Evolutionary conservation across 2,113 vertebrate genomes (phyloP).

Genomic region (Podarcis raffonei): DNA sequence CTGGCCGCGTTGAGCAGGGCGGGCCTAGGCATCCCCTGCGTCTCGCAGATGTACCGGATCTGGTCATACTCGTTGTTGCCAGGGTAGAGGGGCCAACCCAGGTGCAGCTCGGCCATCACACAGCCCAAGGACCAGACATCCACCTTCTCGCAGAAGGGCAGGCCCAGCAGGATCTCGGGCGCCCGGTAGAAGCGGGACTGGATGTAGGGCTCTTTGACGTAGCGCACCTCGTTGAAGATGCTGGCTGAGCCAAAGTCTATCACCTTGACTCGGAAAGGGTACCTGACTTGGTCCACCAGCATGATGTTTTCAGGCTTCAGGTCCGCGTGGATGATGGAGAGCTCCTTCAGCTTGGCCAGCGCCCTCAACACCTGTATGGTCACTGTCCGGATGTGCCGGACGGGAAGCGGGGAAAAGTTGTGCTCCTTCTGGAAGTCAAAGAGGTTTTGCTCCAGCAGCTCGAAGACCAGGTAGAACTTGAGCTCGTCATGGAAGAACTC

Average conservation of each 20-base stretch:
- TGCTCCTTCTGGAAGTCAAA: constrained; percentile 78
- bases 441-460: constrained; percentile 81
- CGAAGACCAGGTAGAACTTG: constrained; percentile 78
- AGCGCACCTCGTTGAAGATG: constrained; percentile 73
- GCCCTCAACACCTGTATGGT: constrained; percentile 74
- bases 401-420: constrained; percentile 70
- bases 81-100: constrained; percentile 81
- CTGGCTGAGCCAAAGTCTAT: constrained; percentile 80
- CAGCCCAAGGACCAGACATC: constrained; percentile 83
- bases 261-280: constrained; percentile 79
- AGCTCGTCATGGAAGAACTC: constrained; percentile 68
- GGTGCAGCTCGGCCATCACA: constrained; percentile 74
- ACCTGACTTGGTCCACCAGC: constrained; percentile 75
- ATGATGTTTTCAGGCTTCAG: constrained; percentile 84
- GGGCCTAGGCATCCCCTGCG: constrained; percentile 70
- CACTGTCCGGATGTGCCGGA: constrained; percentile 76
- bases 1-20: constrained; percentile 67
- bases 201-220: constrained; percentile 75
- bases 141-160: constrained; percentile 81
- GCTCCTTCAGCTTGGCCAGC: constrained; percentile 74
- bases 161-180: constrained; percentile 78
- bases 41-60: constrained; percentile 80
- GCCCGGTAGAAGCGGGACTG: constrained; percentile 82
- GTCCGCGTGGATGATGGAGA: constrained; percentile 80
- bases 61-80: constrained; percentile 76